These are phyloP conservation scores for Lamprologus tigripictilis DNA, from an alignment of 2,113 vertebrate genomes.

Conservation along the genomic window DNA sequence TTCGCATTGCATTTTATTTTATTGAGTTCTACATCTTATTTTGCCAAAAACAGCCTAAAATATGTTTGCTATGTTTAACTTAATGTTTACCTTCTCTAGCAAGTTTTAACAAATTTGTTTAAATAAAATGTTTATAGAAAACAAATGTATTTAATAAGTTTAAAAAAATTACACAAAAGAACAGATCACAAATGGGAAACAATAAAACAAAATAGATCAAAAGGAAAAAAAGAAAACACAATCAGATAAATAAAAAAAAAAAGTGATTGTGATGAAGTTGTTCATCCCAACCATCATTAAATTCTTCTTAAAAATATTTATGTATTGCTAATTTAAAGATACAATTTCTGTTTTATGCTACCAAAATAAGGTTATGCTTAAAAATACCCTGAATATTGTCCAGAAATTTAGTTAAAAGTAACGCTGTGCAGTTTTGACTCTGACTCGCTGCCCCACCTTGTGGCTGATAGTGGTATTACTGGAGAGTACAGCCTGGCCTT, in stretches of 20 bases:
- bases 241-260: neutral
- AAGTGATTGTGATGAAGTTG: neutral
- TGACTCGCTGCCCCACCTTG: neutral
- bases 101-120: neutral
- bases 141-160: neutral
- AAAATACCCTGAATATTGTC: neutral
- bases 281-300: neutral
- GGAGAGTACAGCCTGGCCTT: neutral
- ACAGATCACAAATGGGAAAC: neutral
- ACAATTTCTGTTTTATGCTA: neutral
- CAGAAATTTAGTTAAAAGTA: neutral
- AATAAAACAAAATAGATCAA: neutral
- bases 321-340: neutral
- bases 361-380: neutral
- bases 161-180: neutral
- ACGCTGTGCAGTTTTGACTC: neutral
- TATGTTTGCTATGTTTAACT: neutral
- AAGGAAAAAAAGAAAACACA: neutral
- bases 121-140: neutral
- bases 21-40: neutral
- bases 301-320: neutral
- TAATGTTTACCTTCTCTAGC: neutral
- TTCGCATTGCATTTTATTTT: neutral
- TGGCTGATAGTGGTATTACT: neutral
- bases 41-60: neutral